phyloP scores from a whole-genome alignment of 2,888 invertebrate genomes.

The Tachystola acroxantha region DNA sequence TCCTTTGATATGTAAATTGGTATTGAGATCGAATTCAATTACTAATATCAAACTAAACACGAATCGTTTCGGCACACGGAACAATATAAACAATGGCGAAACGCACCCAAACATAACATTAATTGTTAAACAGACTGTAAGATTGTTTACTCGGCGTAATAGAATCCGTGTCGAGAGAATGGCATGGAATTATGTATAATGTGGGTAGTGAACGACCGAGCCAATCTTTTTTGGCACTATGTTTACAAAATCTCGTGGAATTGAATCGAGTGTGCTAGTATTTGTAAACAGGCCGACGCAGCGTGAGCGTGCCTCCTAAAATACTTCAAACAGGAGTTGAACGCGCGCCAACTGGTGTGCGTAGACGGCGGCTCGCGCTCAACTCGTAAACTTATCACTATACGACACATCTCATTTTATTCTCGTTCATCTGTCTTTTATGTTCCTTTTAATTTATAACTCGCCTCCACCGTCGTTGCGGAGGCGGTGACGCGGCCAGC shows the following conservation, averaged over 20 bases:
- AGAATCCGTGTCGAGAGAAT: conserved; percentile 22
- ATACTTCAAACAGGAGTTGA: conserved; percentile 75
- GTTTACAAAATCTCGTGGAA: conserved; percentile 69
- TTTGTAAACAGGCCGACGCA: conserved; percentile 67
- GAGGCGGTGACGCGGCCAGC: conserved; percentile 23
- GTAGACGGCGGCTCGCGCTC: conserved; percentile 64
- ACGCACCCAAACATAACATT: neutral
- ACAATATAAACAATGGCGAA: too few species aligned
- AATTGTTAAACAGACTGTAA: conserved; percentile 19
- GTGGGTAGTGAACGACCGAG: conserved; percentile 36
- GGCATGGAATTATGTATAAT: conserved; percentile 16
- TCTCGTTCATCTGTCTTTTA: conserved; percentile 54
- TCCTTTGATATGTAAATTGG: too few species aligned
- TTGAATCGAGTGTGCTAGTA: conserved; percentile 69
- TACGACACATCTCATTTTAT: conserved; percentile 64
- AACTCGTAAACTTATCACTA: conserved; percentile 67
- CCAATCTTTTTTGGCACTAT: conserved; percentile 58
- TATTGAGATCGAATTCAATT: too few species aligned
- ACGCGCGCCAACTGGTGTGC: conserved; percentile 70
- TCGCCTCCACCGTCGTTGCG: conserved; percentile 18
- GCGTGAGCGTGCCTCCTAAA: conserved; percentile 64
- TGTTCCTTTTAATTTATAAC: conserved; percentile 53
- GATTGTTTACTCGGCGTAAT: conserved; percentile 29
- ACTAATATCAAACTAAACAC: conserved; percentile 4
- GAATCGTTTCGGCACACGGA: conserved; percentile 5